Percentiles rank a stretch among this genome's conserved stretches.
Conservation (phyloP, 2,113 vertebrate genomes). For the Mirounga angustirostris region DNA sequence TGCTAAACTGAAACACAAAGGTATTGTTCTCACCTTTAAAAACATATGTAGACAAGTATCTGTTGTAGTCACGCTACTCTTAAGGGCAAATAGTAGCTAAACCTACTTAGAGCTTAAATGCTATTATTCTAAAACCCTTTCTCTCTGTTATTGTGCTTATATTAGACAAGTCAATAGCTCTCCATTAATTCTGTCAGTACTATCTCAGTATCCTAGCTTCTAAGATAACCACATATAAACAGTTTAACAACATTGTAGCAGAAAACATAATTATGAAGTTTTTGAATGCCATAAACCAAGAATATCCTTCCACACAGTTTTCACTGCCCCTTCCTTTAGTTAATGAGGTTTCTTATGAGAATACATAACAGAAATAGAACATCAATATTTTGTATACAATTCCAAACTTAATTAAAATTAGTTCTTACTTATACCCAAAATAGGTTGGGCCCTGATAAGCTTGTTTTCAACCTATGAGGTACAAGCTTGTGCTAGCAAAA, state of each 20-base stretch:
- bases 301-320: conserved; percentile 17
- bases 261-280: not conserved
- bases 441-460: not conserved
- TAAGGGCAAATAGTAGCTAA: not conserved
- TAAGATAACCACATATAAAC: not conserved
- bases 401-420: conserved; percentile 40
- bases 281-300: not conserved
- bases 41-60: not conserved
- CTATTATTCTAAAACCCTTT: not conserved
- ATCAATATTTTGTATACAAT: conserved; percentile 39
- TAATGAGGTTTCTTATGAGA: not conserved
- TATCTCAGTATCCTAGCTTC: not conserved
- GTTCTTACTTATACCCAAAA: not conserved
- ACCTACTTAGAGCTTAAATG: not conserved
- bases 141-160: not conserved
- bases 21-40: not conserved
- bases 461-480: not conserved
- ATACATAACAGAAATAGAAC: conserved; percentile 33
- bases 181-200: not conserved
- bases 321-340: not conserved
- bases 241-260: not conserved
- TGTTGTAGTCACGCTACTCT: not conserved
- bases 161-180: conserved; percentile 3
- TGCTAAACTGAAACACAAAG: not conserved
- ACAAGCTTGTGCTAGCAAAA: not conserved